Evolutionary conservation across 1,140 invertebrate genomes (phyloP), one percentile per base, ranked within the genome.

Genomic region (Dryas iulia): DNA sequence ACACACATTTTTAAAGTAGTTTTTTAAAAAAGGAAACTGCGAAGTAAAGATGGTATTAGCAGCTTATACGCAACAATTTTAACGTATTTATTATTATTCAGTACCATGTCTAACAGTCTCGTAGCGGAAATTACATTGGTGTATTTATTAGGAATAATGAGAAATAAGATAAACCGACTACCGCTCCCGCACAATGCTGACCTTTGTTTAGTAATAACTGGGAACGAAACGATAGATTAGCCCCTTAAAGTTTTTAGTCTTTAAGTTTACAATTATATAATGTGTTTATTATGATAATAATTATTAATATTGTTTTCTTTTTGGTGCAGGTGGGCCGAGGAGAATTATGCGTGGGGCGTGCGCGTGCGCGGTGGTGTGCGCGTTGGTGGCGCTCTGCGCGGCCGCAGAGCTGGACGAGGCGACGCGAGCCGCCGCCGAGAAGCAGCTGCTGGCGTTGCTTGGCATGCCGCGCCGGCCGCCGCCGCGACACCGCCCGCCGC

Each of bases 381-480:
- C 86, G 82, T 79, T 90, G 87, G 82, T 87, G 80, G 88, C 87
- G 84, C 74, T 89, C 75, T 87, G 86, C 80, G 83, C 82, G 72
- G 78, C 75, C 69, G 72, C 78, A 71, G 76, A 74, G 71, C 79
- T 82, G 76, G 84, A 87, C 80, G 81, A 81, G 72, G 77, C 63
- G 70, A 80, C 80, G 76, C 86, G 81, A 75, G 83, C 79, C 73
- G 87, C 84, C 65, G 86, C 87, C 74, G 87, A 90, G 81, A 71
- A 74, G 67, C 86, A 90, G 74, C 92, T 98, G 35, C 93, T 97
- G 68, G 93, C 95, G 72, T 86, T 97, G 81, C 94, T 97, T 78
- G 96, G 96, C 39, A 93, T 97, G 78, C 93, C 94, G 69, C 93
- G 93, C 73, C 92, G 94, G 77, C 87, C 87, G 26, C 66, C 79